Conservation (phyloP, 2,113 vertebrate species). For the Girardinichthys multiradiatus region DNA sequence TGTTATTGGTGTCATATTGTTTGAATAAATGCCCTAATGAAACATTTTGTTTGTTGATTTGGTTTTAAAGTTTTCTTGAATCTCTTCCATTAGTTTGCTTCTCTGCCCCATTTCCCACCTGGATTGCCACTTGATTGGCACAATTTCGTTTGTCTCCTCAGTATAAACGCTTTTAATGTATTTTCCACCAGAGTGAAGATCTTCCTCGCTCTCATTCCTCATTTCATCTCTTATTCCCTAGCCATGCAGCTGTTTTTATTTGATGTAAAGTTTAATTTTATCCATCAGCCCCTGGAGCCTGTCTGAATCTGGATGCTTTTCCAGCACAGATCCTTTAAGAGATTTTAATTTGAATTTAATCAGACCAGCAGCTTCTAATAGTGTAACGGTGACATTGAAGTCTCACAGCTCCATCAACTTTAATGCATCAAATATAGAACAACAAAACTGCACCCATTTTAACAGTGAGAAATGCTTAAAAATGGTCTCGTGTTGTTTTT, state of each 20-base stretch:
- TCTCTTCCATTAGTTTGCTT: neutral
- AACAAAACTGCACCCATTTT: neutral
- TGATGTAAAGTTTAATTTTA: conserved; percentile 6
- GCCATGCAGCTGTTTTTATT: neutral
- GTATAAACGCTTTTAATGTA: neutral
- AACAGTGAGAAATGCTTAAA: too few relatives aligned
- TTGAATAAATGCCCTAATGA: neutral
- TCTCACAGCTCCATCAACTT: neutral
- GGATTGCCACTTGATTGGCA: neutral
- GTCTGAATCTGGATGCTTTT: neutral
- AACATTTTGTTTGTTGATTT: neutral
- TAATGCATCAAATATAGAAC: neutral
- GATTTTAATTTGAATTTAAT: neutral
- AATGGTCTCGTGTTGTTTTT: too few relatives aligned
- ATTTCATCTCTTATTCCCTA: neutral
- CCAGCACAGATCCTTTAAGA: neutral
- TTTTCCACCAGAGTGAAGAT: neutral
- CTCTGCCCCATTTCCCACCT: neutral
- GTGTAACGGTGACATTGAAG: neutral
- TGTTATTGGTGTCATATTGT: neutral
- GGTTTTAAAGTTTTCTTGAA: neutral
- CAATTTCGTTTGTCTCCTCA: neutral
- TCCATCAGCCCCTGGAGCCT: neutral
- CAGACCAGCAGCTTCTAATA: neutral
- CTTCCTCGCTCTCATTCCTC: neutral